Conservation (phyloP, 2,113 vertebrate genomes). For the Ailurus styani region DNA sequence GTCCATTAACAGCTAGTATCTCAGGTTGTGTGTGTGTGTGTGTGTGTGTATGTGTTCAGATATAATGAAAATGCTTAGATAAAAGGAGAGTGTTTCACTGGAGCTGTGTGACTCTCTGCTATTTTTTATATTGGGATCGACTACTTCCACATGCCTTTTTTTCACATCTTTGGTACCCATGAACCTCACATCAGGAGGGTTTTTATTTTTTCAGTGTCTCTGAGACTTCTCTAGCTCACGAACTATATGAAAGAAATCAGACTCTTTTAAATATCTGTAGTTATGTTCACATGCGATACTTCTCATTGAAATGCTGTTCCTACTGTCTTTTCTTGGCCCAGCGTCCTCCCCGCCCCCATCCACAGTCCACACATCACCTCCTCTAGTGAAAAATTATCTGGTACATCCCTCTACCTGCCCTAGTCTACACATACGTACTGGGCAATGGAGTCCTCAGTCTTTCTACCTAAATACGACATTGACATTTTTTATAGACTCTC, state of each 20-base stretch:
- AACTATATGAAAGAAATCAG: background rate
- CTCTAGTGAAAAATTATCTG: background rate
- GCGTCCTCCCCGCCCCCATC: fast-evolving
- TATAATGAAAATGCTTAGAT: background rate
- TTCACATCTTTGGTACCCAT: background rate
- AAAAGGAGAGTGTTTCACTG: no score
- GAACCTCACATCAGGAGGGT: background rate
- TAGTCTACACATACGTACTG: background rate
- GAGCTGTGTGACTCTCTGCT: no score
- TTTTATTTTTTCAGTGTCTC: background rate
- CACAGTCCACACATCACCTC: background rate
- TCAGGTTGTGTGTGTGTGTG: no score
- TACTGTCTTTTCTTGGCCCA: background rate
- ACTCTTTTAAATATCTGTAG: background rate
- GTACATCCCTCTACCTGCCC: fast-evolving
- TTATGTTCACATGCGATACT: background rate
- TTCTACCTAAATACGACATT: background rate
- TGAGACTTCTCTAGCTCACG: background rate
- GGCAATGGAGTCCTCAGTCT: background rate
- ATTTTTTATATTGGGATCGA: background rate
- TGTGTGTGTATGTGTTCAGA: background rate
- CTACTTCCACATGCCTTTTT: background rate
- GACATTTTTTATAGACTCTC: background rate
- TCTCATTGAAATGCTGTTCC: background rate
- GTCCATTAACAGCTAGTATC: no score